phyloP scores from a whole-genome alignment of 2,888 invertebrate genomes.

The Amaurobius ferox region DNA sequence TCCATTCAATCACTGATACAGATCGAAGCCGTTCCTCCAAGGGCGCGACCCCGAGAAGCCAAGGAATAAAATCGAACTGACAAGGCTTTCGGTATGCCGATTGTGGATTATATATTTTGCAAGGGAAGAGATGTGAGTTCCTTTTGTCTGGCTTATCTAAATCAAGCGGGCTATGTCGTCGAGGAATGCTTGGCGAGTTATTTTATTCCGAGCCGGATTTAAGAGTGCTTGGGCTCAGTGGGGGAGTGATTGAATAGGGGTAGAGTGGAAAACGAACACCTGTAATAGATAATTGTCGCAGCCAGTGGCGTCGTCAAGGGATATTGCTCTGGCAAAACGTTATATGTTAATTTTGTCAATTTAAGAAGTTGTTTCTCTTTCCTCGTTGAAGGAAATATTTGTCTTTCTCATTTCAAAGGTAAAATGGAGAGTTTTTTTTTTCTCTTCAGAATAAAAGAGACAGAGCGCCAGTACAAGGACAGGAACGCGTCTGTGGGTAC shows the following conservation, averaged over 20 bases:
- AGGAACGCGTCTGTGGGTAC: too few species aligned
- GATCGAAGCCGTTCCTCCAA: slow-evolving; percentile 55
- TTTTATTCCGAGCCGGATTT: slow-evolving; percentile 13
- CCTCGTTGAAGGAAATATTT: too few species aligned
- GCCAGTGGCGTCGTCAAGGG: background rate
- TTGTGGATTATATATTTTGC: slow-evolving; percentile 71
- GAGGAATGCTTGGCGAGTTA: slow-evolving; percentile 15
- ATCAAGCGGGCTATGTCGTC: slow-evolving; percentile 36
- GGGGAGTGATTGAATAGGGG: background rate
- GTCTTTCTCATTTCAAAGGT: too few species aligned
- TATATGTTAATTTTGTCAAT: too few species aligned
- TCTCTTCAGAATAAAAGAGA: too few species aligned
- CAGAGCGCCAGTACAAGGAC: too few species aligned
- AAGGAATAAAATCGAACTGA: slow-evolving; percentile 72
- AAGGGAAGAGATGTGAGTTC: slow-evolving; percentile 20
- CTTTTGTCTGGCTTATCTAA: slow-evolving; percentile 62
- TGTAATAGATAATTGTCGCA: slow-evolving; percentile 12
- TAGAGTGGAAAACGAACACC: slow-evolving; percentile 11
- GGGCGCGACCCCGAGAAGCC: slow-evolving; percentile 58
- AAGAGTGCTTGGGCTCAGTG: background rate
- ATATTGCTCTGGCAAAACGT: too few species aligned
- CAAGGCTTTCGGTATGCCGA: slow-evolving; percentile 64
- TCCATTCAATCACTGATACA: slow-evolving; percentile 71
- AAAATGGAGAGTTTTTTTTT: too few species aligned
- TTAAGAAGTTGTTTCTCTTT: too few species aligned